Base-by-base conservation (phyloP, 2,113 vertebrate species). In the Geothlypis trichas region DNA sequence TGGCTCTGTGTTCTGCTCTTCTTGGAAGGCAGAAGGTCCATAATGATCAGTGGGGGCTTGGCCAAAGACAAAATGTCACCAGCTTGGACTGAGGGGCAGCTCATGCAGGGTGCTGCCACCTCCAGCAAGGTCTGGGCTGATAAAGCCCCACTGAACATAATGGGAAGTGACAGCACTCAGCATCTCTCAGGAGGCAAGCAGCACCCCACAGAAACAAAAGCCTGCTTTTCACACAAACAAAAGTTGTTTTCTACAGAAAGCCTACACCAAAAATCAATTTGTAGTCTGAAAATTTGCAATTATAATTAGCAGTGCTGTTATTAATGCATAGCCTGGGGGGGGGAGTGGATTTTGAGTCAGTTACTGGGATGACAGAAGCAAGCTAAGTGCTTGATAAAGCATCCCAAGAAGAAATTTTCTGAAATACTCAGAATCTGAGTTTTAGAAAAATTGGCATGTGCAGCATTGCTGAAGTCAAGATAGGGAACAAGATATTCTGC, bases 381-480 rank as follows among this genome's bases (percentile, higher is more conserved):
- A 51, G 11, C 23, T 54, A 88, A 73, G 10, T 11, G 11, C 30
- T 41, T 63, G 17, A 73, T 31, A 79, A 85, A 80, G 62, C 30
- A 71, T 66, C n/a, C 7, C 26, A 65, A 41, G 31, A 84, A 84
- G 4, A 86, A 51, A 55, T 61, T n/a, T 79, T 49, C 33, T 61
- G 15, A 59, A 94, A 76, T 2, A 7, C 41, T 79, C 41, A 51
- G 26, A 94, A 86, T 77, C 79, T 87, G 84, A 93, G 79, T 89
- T 97, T 91, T 96, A 94, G 76, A 80, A 54, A 82, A 97, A 87
- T 57, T 69, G 22, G 57, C 46, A 39, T 35, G 57, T 57, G 71
- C 49, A 78, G 37, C 84, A 95, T 24, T 88, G 80, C 42, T 95
- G 42, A 87, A 94, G 63, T 41, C 14, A 82, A 77, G 71, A 75